A percentile compares a stretch with the other conserved stretches of the same genome.
Conservation (phyloP, 1,140 invertebrate genomes). For the Lethrus apterus region DNA sequence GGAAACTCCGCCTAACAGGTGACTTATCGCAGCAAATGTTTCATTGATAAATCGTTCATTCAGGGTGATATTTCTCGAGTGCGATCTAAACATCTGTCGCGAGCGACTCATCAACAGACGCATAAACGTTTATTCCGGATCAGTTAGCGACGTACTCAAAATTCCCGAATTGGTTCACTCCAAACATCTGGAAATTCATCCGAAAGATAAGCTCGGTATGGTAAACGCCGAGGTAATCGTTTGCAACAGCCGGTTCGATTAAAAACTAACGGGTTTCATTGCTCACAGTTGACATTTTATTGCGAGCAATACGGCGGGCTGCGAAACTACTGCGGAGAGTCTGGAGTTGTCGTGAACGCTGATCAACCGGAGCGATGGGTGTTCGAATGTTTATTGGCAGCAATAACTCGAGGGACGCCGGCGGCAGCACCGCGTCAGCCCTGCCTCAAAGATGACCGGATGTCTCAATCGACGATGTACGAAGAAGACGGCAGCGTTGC, state of each 20-base stretch:
- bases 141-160: conserved; percentile 22
- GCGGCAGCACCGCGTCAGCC: conserved; percentile 29
- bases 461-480: no score
- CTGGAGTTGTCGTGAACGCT: conserved; percentile 29
- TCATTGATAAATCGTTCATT: not conserved
- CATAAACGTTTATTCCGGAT: conserved; percentile 30
- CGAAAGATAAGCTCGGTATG: conserved; percentile 28
- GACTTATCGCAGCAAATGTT: not conserved
- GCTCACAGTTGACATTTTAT: conserved; percentile 28
- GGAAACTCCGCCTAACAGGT: conserved; percentile 56
- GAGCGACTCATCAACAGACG: conserved; percentile 29
- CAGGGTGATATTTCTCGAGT: conserved; percentile 36
- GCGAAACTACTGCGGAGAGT: conserved; percentile 37
- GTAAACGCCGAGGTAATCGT: conserved; percentile 30
- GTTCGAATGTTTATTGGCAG: conserved; percentile 31
- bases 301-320: conserved; percentile 35
- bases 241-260: not conserved
- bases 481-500: no score
- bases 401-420: conserved; percentile 26
- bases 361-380: conserved; percentile 34
- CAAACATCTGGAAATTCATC: conserved; percentile 29
- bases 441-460: conserved; percentile 11
- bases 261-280: not conserved
- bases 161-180: conserved; percentile 4
- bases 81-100: conserved; percentile 32